These are phyloP conservation scores for Theristicus caerulescens DNA, from an alignment of 2,113 vertebrate genomes.

Conservation along the genomic window DNA sequence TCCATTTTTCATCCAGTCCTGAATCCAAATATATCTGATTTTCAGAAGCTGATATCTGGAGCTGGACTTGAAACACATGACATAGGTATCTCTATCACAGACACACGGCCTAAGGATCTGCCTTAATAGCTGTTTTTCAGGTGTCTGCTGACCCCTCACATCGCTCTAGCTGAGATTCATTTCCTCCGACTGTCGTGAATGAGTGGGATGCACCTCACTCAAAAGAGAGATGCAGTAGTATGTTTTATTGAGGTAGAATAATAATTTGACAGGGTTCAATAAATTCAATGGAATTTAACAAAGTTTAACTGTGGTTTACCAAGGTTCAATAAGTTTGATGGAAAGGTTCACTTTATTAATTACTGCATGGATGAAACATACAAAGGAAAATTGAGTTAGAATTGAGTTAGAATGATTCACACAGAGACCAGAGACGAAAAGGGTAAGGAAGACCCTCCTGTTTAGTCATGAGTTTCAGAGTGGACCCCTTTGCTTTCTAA, in stretches of 20 bases:
- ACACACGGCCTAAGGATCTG: background rate
- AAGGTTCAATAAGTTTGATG: background rate
- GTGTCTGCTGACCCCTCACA: background rate
- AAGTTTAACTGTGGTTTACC: background rate
- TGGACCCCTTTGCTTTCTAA: background rate
- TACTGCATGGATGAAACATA: background rate
- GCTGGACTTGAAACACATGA: background rate
- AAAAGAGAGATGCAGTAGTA: background rate
- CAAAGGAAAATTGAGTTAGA: background rate
- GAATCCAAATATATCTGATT: background rate
- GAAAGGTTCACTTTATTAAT: background rate
- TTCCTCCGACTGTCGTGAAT: background rate
- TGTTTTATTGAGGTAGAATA: background rate
- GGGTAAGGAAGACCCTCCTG: background rate
- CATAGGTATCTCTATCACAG: background rate
- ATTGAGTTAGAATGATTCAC: background rate
- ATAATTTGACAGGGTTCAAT: background rate
- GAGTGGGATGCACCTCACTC: background rate
- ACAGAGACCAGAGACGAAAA: background rate
- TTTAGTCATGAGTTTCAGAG: background rate
- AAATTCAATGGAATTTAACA: background rate
- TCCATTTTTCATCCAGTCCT: background rate
- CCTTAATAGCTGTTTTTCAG: background rate
- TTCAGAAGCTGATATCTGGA: background rate
- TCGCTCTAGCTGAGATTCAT: background rate